Conservation (phyloP, 2,113 vertebrate species). For the Sialia sialis region DNA sequence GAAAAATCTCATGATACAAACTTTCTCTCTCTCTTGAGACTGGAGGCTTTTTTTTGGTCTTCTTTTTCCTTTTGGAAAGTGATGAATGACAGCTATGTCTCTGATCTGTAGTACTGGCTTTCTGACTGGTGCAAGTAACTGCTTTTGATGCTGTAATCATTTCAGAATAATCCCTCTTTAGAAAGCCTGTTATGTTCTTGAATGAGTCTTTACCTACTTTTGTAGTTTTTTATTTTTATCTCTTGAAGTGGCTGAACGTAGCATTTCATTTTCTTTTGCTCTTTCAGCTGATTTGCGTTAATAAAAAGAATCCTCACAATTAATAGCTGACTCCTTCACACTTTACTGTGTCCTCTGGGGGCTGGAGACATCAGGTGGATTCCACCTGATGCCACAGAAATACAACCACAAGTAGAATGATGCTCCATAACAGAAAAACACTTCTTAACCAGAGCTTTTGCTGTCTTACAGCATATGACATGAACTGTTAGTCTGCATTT, state of each 20-base stretch:
- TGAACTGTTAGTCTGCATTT: not conserved
- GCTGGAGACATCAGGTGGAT: conserved; percentile 2
- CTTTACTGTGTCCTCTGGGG: not conserved
- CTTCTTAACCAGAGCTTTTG: not conserved
- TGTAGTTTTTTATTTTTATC: conserved; percentile 17
- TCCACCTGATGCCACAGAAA: conserved; percentile 24
- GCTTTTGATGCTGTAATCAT: conserved; percentile 39
- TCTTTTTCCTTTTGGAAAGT: not conserved
- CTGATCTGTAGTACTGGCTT: conserved; percentile 32
- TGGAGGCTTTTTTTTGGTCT: not conserved
- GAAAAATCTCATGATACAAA: not conserved
- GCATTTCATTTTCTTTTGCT: not conserved
- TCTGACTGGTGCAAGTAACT: conserved; percentile 21
- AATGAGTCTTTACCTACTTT: conserved; percentile 41
- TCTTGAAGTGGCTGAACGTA: not conserved
- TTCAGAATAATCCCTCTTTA: conserved; percentile 56
- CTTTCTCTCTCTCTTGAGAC: not conserved
- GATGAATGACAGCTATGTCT: not conserved
- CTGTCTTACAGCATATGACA: not conserved
- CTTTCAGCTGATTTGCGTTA: not conserved
- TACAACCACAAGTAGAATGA: not conserved
- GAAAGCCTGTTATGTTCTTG: conserved; percentile 37
- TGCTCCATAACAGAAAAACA: not conserved
- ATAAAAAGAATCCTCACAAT: not conserved
- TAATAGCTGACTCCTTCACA: not conserved